These are phyloP conservation scores for Hesperia comma DNA, from an alignment of 2,888 invertebrate genomes.

Conservation along the genomic window DNA sequence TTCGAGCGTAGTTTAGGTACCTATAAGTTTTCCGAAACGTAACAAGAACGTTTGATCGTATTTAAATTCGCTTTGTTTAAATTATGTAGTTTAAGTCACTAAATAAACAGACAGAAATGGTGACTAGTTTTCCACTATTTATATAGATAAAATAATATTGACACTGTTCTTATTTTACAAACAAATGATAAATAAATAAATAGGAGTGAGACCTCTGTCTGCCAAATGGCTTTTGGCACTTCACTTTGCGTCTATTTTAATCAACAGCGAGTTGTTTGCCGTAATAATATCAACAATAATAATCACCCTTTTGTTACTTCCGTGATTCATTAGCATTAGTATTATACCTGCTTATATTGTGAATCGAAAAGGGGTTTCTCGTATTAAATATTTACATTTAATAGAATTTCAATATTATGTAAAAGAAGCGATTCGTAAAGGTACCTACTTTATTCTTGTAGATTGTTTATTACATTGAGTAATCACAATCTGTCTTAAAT, in stretches of 20 bases:
- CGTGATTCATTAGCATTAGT: slow-evolving; percentile 4
- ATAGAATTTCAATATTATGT: no score
- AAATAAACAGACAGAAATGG: not conserved
- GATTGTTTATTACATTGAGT: no score
- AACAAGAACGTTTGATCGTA: no score
- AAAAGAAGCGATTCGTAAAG: no score
- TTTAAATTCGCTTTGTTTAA: no score
- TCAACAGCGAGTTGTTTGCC: slow-evolving; percentile 21
- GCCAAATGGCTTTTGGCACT: slow-evolving; percentile 35
- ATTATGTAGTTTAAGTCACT: not conserved
- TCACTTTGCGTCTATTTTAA: slow-evolving; percentile 30
- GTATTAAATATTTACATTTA: no score
- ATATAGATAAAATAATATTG: slow-evolving; percentile 1
- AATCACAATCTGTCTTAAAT: no score
- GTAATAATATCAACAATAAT: slow-evolving; percentile 14
- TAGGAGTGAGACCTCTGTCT: slow-evolving; percentile 20
- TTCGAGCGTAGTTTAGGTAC: no score
- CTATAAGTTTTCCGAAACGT: no score
- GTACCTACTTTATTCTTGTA: no score
- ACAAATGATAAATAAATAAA: slow-evolving; percentile 27
- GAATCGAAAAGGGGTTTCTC: no score
- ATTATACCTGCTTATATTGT: no score
- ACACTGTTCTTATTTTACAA: not conserved
- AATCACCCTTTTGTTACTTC: slow-evolving; percentile 21
- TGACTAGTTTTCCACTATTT: not conserved